Evolutionary conservation across 2,113 vertebrate genomes (phyloP).

Genomic region (Oryzias melastigma): DNA sequence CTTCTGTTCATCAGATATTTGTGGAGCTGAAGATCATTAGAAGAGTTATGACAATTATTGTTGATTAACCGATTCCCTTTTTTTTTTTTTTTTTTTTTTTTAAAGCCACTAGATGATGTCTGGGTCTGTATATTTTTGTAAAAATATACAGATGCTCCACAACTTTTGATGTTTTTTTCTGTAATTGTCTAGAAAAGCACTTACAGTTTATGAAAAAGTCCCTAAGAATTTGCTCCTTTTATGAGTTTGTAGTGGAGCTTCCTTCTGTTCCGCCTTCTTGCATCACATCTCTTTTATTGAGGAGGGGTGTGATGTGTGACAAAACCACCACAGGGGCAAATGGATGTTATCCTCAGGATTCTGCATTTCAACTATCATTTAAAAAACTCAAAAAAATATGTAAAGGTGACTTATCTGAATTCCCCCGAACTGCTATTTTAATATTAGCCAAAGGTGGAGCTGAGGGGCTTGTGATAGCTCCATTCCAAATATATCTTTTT

Average conservation of each 20-base stretch:
- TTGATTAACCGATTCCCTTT: too few relatives aligned
- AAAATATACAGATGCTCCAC: background rate
- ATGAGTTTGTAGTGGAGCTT: too few relatives aligned
- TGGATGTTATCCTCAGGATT: constrained; percentile 13
- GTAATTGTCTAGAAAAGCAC: constrained; percentile 33
- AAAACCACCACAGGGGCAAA: constrained; percentile 1
- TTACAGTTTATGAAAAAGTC: constrained; percentile 9
- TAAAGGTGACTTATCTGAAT: too few relatives aligned
- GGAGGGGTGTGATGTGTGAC: constrained; percentile 3
- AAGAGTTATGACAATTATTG: background rate
- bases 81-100: too few relatives aligned
- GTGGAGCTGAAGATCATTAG: background rate
- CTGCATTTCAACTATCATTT: constrained; percentile 5
- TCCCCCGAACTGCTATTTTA: background rate
- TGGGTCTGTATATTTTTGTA: constrained; percentile 7
- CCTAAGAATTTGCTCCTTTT: too few relatives aligned
- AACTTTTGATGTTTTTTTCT: constrained; percentile 5
- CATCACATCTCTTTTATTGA: constrained; percentile 8
- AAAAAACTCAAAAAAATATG: background rate
- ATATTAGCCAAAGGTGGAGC: background rate
- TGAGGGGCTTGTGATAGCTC: constrained; percentile 3
- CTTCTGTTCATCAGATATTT: constrained; percentile 1
- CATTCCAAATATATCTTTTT: background rate
- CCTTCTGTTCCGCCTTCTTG: background rate
- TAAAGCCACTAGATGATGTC: background rate